Evolutionary conservation across 2,888 invertebrate species (phyloP), one percentile per base, ranked within the genome.

Genomic region (Mystacides longicornis): DNA sequence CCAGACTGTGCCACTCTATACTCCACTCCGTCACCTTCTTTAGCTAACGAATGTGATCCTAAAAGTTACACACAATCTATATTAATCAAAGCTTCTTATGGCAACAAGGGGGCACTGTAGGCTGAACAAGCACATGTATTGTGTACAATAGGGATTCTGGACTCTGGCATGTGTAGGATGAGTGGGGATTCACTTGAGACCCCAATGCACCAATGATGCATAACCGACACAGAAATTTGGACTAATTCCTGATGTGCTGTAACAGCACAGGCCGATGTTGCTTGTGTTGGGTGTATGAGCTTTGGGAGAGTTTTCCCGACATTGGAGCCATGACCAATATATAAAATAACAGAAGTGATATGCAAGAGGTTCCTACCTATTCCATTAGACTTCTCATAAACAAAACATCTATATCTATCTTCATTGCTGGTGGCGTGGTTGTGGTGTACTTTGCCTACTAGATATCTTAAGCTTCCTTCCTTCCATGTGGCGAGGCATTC

Each of bases 401-500:
- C 95, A 78, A 95, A 95, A 77, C 96, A 96, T 63, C 95, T 81
- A 77, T 92, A 96, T 63, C 93, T 83, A 71, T 94, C 93, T 71
- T 94, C 93, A 74, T 91, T 90, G 67, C 89, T 89, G 64, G 92
- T 88, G 58, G 89, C 89, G 75, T 92, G 92, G 71, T 86, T 86
- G 77, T 92, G 91, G 66, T 90, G 89, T 59, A 94, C 82, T 71
- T 91, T 87, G 52, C 93, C 93, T 55, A 94, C 93, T 62, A 94
- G 79, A 75, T 93, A 94, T 56, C 93, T 81, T 52, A 90, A 86
- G 67, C 92, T 93, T 55, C 94, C 93, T 70, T 94, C 94, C 73
- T 93, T 93, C 94, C 94, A 94, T 55, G 87, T 86, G 3, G 93
- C 94, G 64, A 93, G 74, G 68, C 94, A 94, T 67, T 93, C 90